Percentiles rank a stretch among this genome's conserved stretches.
Conservation (phyloP, 2,113 vertebrate species). For the Pygoscelis adeliae region DNA sequence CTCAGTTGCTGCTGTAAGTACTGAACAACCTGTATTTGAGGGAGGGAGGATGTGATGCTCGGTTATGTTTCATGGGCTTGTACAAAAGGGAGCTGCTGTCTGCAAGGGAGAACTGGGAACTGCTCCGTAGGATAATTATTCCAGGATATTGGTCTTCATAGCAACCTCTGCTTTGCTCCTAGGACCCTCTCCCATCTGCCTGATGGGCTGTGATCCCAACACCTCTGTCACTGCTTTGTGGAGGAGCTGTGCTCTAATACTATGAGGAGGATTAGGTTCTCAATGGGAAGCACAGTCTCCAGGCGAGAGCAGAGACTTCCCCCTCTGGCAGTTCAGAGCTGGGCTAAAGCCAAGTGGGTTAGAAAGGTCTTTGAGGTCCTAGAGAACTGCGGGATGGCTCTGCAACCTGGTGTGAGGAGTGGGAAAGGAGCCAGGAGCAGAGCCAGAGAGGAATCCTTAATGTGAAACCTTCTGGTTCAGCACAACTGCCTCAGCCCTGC, state of each 20-base stretch:
- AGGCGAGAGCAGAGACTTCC: background rate
- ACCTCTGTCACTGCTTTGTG: background rate
- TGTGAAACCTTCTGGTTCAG: background rate
- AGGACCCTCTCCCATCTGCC: background rate
- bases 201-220: background rate
- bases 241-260: background rate
- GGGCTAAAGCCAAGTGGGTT: constrained; percentile 30
- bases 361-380: constrained; percentile 21
- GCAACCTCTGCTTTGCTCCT: background rate
- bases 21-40: background rate
- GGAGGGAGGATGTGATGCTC: background rate
- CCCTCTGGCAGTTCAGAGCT: background rate
- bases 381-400: background rate
- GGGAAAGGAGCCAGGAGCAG: background rate
- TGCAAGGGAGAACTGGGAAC: background rate
- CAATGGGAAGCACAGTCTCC: fast-evolving
- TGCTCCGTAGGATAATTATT: background rate
- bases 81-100: background rate
- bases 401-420: background rate
- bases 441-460: background rate
- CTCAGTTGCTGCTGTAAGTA: background rate
- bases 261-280: background rate
- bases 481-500: background rate
- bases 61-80: background rate
- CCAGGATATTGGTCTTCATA: background rate